These are phyloP conservation scores for Cygnus atratus DNA, from an alignment of 2,113 vertebrate species.

Conservation along the genomic window DNA sequence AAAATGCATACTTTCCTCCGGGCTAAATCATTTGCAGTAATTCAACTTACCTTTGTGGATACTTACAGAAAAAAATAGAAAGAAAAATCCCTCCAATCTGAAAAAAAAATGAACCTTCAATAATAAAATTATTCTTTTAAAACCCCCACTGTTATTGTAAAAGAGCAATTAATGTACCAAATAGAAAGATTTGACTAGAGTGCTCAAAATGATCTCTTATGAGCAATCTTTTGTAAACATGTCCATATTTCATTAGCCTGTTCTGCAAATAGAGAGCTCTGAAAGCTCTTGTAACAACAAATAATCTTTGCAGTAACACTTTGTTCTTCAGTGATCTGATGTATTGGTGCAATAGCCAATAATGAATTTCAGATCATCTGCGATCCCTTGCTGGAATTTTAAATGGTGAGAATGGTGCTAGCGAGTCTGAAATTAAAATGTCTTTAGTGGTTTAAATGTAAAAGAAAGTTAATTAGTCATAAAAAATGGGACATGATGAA, in stretches of 20 bases:
- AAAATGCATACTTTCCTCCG: background rate
- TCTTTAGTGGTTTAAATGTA: slow-evolving; percentile 28
- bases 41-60: slow-evolving; percentile 15
- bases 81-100: background rate
- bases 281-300: slow-evolving; percentile 24
- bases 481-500: background rate
- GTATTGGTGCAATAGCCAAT: background rate
- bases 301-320: slow-evolving; percentile 4
- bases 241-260: background rate
- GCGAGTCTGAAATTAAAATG: slow-evolving; percentile 20
- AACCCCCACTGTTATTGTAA: background rate
- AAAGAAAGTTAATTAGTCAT: slow-evolving; percentile 62
- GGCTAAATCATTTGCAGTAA: slow-evolving; percentile 6
- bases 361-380: slow-evolving; percentile 32
- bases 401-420: background rate
- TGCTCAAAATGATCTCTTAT: slow-evolving; percentile 21
- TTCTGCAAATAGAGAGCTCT: slow-evolving; percentile 43
- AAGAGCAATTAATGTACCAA: slow-evolving; percentile 50
- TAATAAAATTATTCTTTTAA: slow-evolving; percentile 24
- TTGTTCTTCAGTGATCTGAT: background rate
- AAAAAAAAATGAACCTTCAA: background rate
- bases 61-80: background rate
- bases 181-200: background rate
- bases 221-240: background rate
- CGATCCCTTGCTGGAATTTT: slow-evolving; percentile 5